Conservation (phyloP, 1,140 invertebrate genomes). For the Achatina immaculata region DNA sequence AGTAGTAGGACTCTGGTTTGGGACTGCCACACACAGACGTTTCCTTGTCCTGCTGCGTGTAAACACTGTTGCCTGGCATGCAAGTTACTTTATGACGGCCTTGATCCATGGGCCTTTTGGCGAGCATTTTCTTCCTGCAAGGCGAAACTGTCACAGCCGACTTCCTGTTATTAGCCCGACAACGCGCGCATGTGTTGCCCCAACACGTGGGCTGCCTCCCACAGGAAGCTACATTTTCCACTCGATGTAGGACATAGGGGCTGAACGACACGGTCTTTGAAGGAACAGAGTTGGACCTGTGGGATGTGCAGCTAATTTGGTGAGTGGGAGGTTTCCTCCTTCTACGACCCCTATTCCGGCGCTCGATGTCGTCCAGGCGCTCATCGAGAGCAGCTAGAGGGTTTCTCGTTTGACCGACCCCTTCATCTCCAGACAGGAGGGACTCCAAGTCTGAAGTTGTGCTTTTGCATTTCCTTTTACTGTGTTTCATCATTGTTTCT, state of each 20-base stretch:
- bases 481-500: not conserved
- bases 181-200: not conserved
- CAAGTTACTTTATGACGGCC: not conserved
- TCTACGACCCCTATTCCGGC: not conserved
- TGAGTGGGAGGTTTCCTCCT: not conserved
- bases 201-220: not conserved
- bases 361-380: not conserved
- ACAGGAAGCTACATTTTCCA: not conserved
- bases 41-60: not conserved
- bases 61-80: not conserved
- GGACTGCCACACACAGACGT: not conserved
- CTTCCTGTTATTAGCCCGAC: not conserved
- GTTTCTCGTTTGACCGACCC: not conserved
- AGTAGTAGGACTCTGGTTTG: not conserved
- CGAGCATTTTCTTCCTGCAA: not conserved
- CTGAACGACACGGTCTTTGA: not conserved
- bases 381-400: not conserved
- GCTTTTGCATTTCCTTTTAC: not conserved
- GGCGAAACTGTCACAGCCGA: not conserved
- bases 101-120: not conserved
- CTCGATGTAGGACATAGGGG: not conserved
- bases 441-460: too few relatives aligned
- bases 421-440: too few relatives aligned
- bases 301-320: not conserved
- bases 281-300: not conserved